phyloP scores from a whole-genome alignment of 2,113 vertebrate genomes.

The Leucopsar rothschildi region DNA sequence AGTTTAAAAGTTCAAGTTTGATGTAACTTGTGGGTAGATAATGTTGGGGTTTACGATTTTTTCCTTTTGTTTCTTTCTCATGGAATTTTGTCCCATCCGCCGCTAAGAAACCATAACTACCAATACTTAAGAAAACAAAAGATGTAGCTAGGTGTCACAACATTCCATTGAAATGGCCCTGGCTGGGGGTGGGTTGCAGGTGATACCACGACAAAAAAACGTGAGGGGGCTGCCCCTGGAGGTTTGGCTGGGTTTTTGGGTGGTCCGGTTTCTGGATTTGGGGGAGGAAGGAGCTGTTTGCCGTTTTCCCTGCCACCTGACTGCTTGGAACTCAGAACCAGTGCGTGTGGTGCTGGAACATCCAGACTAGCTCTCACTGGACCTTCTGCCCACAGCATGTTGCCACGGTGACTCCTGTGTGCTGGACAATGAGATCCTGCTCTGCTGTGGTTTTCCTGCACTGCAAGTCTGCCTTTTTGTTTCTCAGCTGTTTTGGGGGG shows the following conservation, averaged over 20 bases:
- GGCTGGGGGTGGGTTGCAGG: neutral
- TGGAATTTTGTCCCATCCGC: no score
- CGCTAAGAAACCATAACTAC: no score
- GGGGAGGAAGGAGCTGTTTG: neutral
- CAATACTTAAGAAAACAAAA: no score
- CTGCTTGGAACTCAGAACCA: neutral
- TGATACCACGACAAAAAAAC: neutral
- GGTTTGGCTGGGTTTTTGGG: neutral
- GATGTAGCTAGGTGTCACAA: neutral
- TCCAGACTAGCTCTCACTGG: fast-evolving
- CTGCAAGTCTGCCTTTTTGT: neutral
- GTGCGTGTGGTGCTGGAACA: fast-evolving
- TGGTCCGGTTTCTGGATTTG: neutral
- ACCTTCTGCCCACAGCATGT: no score
- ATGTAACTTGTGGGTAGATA: neutral
- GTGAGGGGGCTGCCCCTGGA: neutral
- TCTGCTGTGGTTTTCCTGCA: neutral
- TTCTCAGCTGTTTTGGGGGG: no score
- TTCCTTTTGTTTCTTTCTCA: neutral
- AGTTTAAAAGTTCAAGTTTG: neutral
- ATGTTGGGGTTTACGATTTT: neutral
- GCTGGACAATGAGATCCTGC: neutral
- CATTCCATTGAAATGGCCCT: neutral
- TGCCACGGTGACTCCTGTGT: neutral
- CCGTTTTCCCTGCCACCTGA: neutral